These are phyloP conservation scores for Formica exsecta DNA, from an alignment of 1,140 invertebrate genomes.

Conservation along the genomic window DNA sequence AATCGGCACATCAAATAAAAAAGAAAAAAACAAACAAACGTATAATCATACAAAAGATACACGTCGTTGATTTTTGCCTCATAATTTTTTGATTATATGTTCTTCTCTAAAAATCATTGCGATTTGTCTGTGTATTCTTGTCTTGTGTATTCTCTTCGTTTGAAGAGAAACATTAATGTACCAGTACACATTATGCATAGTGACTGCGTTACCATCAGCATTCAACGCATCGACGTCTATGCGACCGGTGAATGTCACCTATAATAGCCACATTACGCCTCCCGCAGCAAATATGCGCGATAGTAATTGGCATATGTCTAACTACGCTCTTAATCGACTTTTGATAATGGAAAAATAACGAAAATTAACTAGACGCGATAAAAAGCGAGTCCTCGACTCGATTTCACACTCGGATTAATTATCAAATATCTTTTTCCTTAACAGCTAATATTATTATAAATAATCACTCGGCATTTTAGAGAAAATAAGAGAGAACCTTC, in stretches of 20 bases:
- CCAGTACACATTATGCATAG: neutral
- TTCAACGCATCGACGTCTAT: slow-evolving; percentile 40
- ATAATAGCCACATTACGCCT: slow-evolving; percentile 46
- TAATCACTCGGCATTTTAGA: neutral
- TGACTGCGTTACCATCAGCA: slow-evolving; percentile 13
- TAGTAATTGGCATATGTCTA: slow-evolving; percentile 50
- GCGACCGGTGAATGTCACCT: slow-evolving; percentile 44
- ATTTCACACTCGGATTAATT: too few species aligned
- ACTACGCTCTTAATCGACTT: slow-evolving; percentile 34
- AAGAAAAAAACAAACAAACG: neutral
- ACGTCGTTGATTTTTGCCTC: neutral
- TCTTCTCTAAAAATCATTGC: too few species aligned
- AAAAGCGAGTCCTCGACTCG: too few species aligned
- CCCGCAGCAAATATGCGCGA: neutral
- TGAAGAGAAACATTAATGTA: neutral
- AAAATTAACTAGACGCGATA: too few species aligned
- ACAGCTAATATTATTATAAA: neutral
- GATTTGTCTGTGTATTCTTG: neutral
- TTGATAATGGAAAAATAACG: slow-evolving; percentile 10
- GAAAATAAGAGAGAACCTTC: neutral
- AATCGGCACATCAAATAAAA: neutral
- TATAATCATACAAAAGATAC: neutral
- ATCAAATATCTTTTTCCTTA: too few species aligned
- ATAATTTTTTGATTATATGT: neutral
- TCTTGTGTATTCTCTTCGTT: neutral